Conservation (phyloP, 2,888 invertebrate species). For the Venusia cambrica region DNA sequence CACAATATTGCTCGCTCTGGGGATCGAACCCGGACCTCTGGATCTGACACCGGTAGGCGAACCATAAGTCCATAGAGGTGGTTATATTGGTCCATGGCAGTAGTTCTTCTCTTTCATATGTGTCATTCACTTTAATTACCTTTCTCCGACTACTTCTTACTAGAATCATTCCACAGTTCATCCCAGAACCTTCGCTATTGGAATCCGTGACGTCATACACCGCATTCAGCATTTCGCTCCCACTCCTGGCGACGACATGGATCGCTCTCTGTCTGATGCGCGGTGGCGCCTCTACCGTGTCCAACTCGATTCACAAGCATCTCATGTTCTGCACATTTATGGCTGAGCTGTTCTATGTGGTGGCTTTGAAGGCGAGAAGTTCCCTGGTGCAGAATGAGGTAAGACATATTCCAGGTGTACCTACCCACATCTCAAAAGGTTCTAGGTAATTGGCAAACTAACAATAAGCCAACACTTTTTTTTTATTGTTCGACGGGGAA, state of each 20-base stretch:
- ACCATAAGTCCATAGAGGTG: no score
- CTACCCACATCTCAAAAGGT: no score
- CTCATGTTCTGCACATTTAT: slow-evolving; percentile 94
- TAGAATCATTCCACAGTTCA: slow-evolving; percentile 77
- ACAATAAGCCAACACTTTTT: no score
- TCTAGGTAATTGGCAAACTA: no score
- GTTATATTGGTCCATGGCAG: no score
- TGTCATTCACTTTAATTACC: no score
- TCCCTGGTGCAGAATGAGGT: slow-evolving; percentile 92
- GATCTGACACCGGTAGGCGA: no score
- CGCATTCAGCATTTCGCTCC: slow-evolving; percentile 91
- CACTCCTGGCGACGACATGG: slow-evolving; percentile 89
- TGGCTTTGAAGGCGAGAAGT: slow-evolving; percentile 91
- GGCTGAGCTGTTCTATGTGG: slow-evolving; percentile 91
- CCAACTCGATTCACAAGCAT: slow-evolving; percentile 96
- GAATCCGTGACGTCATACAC: slow-evolving; percentile 95
- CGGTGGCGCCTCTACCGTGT: slow-evolving; percentile 91
- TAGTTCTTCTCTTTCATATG: no score
- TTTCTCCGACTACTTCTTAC: background rate
- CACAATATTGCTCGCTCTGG: no score
- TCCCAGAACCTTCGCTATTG: slow-evolving; percentile 91
- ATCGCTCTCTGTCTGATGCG: slow-evolving; percentile 90
- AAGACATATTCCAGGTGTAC: no score
- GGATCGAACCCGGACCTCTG: no score
- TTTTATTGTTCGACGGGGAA: no score